Conservation (phyloP, 2,113 vertebrate species). For the Motacilla tschutschensis region DNA sequence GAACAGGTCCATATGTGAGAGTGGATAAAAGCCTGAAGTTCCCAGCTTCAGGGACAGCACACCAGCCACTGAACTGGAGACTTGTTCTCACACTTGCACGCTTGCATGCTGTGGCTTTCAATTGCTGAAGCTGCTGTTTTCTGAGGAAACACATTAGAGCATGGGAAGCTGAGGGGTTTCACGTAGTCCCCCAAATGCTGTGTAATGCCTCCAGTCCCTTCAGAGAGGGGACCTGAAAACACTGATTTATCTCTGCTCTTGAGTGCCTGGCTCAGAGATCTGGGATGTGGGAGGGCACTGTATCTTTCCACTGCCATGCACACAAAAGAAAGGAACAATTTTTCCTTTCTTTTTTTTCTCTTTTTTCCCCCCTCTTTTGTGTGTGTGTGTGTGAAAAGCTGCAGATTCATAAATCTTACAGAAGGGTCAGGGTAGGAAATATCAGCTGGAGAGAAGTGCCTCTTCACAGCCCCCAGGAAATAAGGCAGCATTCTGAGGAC, state of each 20-base stretch:
- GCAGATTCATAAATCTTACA: not conserved
- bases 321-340: not conserved
- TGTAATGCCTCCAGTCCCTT: not conserved
- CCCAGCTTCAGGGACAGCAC: not conserved
- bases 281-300: not conserved
- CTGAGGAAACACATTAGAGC: not conserved
- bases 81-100: not conserved
- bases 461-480: not conserved
- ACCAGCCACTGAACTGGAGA: not conserved
- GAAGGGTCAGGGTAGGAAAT: not conserved
- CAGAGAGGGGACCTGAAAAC: not conserved
- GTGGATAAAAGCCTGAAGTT: accelerated
- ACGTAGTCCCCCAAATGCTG: not conserved
- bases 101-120: not conserved
- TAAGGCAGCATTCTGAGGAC: not conserved
- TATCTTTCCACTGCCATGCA: not conserved
- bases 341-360: not conserved
- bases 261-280: not conserved
- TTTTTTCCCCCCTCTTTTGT: no score
- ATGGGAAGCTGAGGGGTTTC: not conserved
- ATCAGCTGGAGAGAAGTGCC: not conserved
- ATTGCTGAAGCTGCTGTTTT: not conserved
- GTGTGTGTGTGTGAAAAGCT: not conserved
- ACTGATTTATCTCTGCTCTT: not conserved
- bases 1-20: accelerated